Base-by-base conservation (phyloP, 53 echinoderm and acorn worm genomes). In the Zoroaster sp. region DNA sequence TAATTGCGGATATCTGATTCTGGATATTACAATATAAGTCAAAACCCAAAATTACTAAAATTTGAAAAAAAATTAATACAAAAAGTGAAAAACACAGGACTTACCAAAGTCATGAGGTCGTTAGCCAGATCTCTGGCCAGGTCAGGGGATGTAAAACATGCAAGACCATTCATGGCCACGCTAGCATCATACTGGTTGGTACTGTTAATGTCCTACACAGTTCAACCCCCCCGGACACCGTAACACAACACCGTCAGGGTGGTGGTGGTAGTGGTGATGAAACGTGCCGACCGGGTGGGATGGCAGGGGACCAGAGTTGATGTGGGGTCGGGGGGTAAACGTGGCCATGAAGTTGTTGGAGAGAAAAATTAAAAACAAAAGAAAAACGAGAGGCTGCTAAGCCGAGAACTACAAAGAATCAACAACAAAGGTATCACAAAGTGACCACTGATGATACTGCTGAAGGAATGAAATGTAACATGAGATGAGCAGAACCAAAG, bases 71-170 rank as follows among this genome's bases (percentile, higher is more conserved):
- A 44, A 12, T 44, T 12, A 9, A 59, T 59, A 28, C n/a, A n/a
- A n/a, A n/a, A n/a, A n/a, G n/a, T n/a, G n/a, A n/a, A 28, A 59
- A 28, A 25, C 63, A 59, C 21, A 6, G 74, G 42, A 99, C 99
- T 95, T 94, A 99, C 99, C 99, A 99, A 87, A 88, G 94, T 96
- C 93, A 99, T 99, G 83, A 99, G 95, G 83, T 99, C 99, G 93
- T 99, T 99, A 78, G 99, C 99, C 90, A 99, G 86, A 81, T 99
- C 99, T 93, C 96, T 94, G 88, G 95, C 96, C 35, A 99, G 86
- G 72, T 99, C 99, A 80, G 96, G 95, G 89, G 99, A 99, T 37
- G 96, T 99, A 90, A 99, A 99, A 93, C 94, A 96, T 95, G 99
- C 99, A 95, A 99, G 94, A 86, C 99, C 99, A 31, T 78, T 91